phyloP scores from a whole-genome alignment of 2,797 vertebrate genomes.

The Platalea minor region DNA sequence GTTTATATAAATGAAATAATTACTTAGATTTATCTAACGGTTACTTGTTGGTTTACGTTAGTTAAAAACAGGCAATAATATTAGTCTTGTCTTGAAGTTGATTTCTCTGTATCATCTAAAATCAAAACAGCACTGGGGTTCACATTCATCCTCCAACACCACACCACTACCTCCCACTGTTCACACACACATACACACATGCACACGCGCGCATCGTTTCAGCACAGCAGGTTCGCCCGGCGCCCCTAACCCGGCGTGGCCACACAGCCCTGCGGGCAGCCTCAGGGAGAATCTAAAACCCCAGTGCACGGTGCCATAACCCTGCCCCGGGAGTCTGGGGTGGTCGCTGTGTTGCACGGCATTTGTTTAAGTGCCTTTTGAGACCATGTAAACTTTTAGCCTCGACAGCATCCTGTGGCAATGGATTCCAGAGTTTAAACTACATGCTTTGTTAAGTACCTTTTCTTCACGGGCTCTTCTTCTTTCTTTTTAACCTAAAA shows the following conservation, averaged over 20 bases:
- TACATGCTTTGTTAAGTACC: rapidly evolving
- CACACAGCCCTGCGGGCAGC: background rate
- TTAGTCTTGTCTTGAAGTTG: background rate
- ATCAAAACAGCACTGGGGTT: background rate
- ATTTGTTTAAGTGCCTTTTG: background rate
- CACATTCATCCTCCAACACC: no score
- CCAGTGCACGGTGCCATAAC: rapidly evolving
- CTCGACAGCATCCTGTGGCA: background rate
- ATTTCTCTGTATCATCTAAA: background rate
- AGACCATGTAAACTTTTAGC: background rate
- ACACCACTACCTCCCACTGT: background rate
- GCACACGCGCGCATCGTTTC: no score
- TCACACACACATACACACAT: no score
- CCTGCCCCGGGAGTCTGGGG: background rate
- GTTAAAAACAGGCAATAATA: background rate
- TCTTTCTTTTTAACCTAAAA: background rate
- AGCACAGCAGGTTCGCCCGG: background rate
- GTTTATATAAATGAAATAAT: background rate
- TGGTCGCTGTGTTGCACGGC: background rate
- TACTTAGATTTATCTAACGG: background rate
- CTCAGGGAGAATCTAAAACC: no score
- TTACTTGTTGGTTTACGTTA: background rate
- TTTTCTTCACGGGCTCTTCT: background rate
- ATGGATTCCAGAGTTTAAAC: background rate
- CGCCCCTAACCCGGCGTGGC: rapidly evolving